Evolutionary conservation across 2,888 invertebrate genomes (phyloP).

Genomic region (Orthosia incerta): DNA sequence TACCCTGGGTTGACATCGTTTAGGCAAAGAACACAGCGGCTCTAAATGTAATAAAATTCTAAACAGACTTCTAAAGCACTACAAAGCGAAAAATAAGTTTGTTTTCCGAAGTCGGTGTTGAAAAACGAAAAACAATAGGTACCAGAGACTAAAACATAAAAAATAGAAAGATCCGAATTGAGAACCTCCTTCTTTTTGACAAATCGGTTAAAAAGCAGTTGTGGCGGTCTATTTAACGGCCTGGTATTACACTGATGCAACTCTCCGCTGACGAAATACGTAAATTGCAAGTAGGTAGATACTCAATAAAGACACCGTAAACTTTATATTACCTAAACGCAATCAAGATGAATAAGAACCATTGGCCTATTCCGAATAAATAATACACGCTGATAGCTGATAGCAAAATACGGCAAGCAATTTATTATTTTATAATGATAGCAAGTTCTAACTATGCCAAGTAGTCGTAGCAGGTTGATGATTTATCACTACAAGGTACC

Average conservation of each 20-base stretch:
- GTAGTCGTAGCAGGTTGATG: slow-evolving; percentile 29
- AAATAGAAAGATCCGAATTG: no score
- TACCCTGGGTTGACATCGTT: background rate
- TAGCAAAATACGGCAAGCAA: slow-evolving; percentile 35
- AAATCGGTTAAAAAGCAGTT: background rate
- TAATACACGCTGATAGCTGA: slow-evolving; percentile 36
- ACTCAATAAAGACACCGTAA: slow-evolving; percentile 23
- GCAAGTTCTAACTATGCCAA: slow-evolving; percentile 28
- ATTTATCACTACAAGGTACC: slow-evolving; percentile 44
- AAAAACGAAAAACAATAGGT: no score
- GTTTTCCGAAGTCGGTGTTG: no score
- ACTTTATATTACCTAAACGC: slow-evolving; percentile 14
- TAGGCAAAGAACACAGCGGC: background rate
- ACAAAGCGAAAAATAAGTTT: no score
- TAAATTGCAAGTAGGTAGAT: background rate
- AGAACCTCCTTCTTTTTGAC: no score
- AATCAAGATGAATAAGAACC: slow-evolving; percentile 35
- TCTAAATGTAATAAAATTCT: background rate
- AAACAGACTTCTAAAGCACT: no score
- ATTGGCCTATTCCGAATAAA: slow-evolving; percentile 39
- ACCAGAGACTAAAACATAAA: no score
- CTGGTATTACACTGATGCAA: background rate
- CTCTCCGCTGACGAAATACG: slow-evolving; percentile 14
- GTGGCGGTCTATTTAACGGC: background rate
- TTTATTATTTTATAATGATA: slow-evolving; percentile 50